These are phyloP conservation scores for Epicauta chinensis DNA, from an alignment of 1,140 invertebrate species.

Conservation along the genomic window DNA sequence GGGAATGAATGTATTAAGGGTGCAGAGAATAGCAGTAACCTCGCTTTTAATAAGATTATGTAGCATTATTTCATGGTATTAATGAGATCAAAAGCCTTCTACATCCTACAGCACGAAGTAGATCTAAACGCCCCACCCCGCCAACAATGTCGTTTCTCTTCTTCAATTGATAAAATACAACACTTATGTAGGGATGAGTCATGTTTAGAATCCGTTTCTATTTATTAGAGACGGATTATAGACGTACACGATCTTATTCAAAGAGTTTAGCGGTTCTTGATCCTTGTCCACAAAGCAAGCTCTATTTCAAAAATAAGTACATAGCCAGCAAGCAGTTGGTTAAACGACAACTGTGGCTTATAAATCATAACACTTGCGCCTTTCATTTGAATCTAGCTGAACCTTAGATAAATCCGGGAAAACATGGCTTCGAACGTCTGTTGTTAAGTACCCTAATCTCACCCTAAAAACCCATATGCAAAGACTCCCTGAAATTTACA, in stretches of 20 bases:
- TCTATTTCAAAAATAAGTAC: slow-evolving; percentile 19
- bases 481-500: slow-evolving; percentile 20
- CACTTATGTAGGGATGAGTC: slow-evolving; percentile 14
- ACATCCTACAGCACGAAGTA: slow-evolving; percentile 33
- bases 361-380: slow-evolving; percentile 25
- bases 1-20: slow-evolving; percentile 42
- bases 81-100: slow-evolving; percentile 56
- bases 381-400: slow-evolving; percentile 26
- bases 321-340: slow-evolving; percentile 10
- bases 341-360: slow-evolving; percentile 23
- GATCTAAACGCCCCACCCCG: slow-evolving; percentile 24
- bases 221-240: slow-evolving; percentile 22
- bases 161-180: slow-evolving; percentile 21
- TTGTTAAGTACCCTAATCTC: slow-evolving; percentile 25
- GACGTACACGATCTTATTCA: slow-evolving; percentile 20
- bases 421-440: slow-evolving; percentile 21
- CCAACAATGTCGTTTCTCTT: slow-evolving; percentile 20
- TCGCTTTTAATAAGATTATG: slow-evolving; percentile 57
- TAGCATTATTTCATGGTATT: slow-evolving; percentile 58
- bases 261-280: slow-evolving; percentile 12
- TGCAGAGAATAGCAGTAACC: slow-evolving; percentile 47
- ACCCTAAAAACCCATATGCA: slow-evolving; percentile 23
- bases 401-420: slow-evolving; percentile 26
- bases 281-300: slow-evolving; percentile 22
- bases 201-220: slow-evolving; percentile 16